Base-by-base conservation (phyloP, 64 coral and sea anemone species). In the Montipora foliosa region DNA sequence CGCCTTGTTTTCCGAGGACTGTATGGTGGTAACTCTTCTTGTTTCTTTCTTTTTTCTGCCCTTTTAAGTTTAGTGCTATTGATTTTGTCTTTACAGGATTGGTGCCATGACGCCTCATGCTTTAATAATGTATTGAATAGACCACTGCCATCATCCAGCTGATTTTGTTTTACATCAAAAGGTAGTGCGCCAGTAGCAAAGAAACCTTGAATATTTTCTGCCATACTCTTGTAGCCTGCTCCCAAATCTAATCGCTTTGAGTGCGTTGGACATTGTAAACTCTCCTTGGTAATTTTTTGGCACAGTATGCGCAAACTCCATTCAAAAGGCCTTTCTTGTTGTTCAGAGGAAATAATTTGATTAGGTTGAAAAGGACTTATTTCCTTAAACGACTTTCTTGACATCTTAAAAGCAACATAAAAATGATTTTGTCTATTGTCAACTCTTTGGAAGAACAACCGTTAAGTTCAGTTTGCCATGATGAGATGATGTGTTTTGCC, bases 51-150 rank as follows among this genome's bases (percentile, higher is more conserved):
- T 47, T 94, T 90, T 61, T 8, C 68, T 8, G n/a, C 46, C 8
- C 93, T 79, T 89, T 90, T 94, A 5, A 94, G 17, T 78, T 94
- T 71, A 20, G 93, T 94, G 49, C 49, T 89, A 44, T 94, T 94
- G 4, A 94, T 53, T 53, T 53, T 53, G 51, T 53, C 51, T 53
- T 53, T 53, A 53, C 51, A 53, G 0, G 51, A 53, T 53, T 53
- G 0, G 51, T 53, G 51, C 51, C 51, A 53, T 53, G 51, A 53
- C 51, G 51, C 51, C 51, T 64, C 57, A 72, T 82, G 68, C 82
- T 76, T 89, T 67, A 7, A 22, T 55, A 94, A 9, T 77, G 62
- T 69, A 84, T 89, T 52, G 89, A 87, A 50, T 87, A 94, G 20
- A 75, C 92, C 78, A 8, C 73, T 55, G 19, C 86, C 92, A 82